Evolutionary conservation across 2,888 invertebrate species (phyloP).

Genomic region (Volucella inanis): DNA sequence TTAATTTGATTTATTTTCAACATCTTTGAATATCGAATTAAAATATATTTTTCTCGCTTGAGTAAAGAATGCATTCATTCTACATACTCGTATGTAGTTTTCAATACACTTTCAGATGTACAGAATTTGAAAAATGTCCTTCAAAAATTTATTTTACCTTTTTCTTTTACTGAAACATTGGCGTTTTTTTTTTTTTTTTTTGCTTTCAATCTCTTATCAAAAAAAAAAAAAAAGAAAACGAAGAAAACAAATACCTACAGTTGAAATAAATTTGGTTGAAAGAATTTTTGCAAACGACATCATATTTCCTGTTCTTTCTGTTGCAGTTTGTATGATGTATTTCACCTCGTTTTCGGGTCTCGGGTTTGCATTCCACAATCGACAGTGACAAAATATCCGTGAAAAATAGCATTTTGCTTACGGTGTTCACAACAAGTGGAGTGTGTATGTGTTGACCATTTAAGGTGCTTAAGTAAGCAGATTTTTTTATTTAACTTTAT

Average conservation of each 20-base stretch:
- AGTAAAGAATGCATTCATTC: constrained; percentile 20
- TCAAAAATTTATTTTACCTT: constrained; percentile 46
- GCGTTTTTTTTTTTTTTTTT: constrained; percentile 34
- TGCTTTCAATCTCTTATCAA: background rate
- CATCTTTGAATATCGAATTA: constrained; percentile 19
- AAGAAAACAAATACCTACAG: constrained; percentile 4
- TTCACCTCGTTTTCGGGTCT: constrained; percentile 37
- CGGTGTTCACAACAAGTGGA: constrained; percentile 17
- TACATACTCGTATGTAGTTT: background rate
- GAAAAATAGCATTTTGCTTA: constrained; percentile 47
- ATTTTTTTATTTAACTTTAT: constrained; percentile 26
- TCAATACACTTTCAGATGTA: constrained; percentile 29
- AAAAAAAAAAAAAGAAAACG: background rate
- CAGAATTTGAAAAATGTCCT: constrained; percentile 28
- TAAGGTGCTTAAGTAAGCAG: constrained; percentile 31
- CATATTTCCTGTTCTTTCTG: constrained; percentile 25
- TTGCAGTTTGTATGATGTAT: constrained; percentile 12
- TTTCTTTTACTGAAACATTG: constrained; percentile 31
- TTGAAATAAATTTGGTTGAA: constrained; percentile 31
- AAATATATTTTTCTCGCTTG: constrained; percentile 6
- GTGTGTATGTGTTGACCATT: constrained; percentile 26
- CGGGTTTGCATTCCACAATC: constrained; percentile 44
- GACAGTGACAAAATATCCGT: constrained; percentile 46
- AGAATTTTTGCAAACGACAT: constrained; percentile 50
- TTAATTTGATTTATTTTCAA: constrained; percentile 40